A percentile compares a stretch with the other conserved stretches of the same genome.
phyloP scores from a whole-genome alignment of 2,888 invertebrate species.

The Apotomis turbidana region DNA sequence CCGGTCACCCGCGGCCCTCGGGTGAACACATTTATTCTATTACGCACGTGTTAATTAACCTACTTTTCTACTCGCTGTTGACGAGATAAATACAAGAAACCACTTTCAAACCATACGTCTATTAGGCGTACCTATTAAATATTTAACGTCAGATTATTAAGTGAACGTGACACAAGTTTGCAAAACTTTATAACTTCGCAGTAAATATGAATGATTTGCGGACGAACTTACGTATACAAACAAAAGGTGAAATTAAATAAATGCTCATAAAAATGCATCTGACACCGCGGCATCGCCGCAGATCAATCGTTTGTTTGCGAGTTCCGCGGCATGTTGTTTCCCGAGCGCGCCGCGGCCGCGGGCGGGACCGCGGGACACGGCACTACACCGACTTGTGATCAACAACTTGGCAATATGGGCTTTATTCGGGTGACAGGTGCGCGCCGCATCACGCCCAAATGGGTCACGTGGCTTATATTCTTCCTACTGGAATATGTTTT shows the following conservation, averaged over 20 bases:
- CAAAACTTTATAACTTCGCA: too few relatives aligned
- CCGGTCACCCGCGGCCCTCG: background rate
- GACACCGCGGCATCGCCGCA: background rate
- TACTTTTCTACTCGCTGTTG: background rate
- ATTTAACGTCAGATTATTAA: too few relatives aligned
- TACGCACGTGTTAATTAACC: background rate
- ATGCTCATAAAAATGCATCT: too few relatives aligned
- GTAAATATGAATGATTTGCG: too few relatives aligned
- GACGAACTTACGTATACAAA: too few relatives aligned
- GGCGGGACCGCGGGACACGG: background rate
- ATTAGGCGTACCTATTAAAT: too few relatives aligned
- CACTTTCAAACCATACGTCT: too few relatives aligned
- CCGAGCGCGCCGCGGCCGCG: background rate
- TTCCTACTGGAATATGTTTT: background rate
- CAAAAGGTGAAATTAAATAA: too few relatives aligned
- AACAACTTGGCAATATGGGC: slow-evolving; percentile 1
- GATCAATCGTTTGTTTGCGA: background rate
- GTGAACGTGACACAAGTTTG: too few relatives aligned
- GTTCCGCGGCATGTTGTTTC: background rate
- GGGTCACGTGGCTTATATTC: background rate
- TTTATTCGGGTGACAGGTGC: slow-evolving; percentile 5
- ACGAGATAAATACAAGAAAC: too few relatives aligned
- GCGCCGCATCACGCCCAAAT: background rate
- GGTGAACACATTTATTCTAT: too few relatives aligned
- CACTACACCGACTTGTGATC: slow-evolving; percentile 3